Conservation (phyloP, 2,888 invertebrate species). For the Lutraria lutraria region DNA sequence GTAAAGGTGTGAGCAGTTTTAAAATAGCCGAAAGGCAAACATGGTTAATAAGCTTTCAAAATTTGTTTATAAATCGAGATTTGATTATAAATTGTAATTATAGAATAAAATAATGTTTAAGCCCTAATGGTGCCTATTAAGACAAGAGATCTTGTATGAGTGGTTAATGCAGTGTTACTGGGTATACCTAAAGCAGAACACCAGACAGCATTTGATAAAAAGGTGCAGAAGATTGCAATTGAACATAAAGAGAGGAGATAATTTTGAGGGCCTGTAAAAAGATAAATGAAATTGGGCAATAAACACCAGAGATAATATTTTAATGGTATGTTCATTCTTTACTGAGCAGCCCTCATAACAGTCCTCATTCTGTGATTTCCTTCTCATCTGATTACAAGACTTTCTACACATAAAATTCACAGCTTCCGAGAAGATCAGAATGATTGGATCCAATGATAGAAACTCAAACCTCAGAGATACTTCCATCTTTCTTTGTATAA, state of each 20-base stretch:
- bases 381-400: slow-evolving; percentile 5
- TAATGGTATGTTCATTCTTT: no score
- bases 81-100: background rate
- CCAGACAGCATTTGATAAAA: no score
- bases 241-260: no score
- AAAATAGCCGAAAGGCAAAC: background rate
- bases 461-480: background rate
- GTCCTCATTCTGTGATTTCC: background rate
- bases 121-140: background rate
- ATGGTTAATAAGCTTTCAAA: background rate
- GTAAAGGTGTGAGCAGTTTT: no score
- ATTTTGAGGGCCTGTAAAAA: no score
- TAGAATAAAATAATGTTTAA: background rate
- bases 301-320: no score
- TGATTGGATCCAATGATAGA: slow-evolving; percentile 13
- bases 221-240: no score
- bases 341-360: no score
- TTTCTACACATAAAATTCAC: background rate
- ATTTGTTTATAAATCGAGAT: background rate
- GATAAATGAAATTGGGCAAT: no score
- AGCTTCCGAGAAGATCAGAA: slow-evolving; percentile 6
- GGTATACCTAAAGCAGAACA: no score
- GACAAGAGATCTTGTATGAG: no score
- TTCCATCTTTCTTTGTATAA: background rate
- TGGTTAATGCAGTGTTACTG: no score